Evolutionary conservation across 2,113 vertebrate genomes (phyloP), one percentile per base, ranked within the genome.

Genomic region (Scophthalmus maximus): DNA sequence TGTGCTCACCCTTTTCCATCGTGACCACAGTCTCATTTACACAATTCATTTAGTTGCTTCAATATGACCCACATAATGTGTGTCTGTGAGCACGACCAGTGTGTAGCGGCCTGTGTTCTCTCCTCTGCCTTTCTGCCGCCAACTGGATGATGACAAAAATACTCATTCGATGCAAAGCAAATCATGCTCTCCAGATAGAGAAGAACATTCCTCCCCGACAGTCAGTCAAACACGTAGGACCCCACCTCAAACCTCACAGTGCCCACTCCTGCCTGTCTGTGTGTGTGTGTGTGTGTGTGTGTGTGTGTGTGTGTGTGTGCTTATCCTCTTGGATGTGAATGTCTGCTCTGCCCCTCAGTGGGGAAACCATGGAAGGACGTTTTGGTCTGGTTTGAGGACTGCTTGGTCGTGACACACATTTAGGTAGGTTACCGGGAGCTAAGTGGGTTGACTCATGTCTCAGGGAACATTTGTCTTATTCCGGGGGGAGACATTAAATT

Each of bases 331-430:
- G 49, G 51, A 55, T 20, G 6, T 66, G 62, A 82, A 82, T 76
- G 75, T 68, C 75, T 18, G 76, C 84, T 73, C 91, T 92, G 92
- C 92, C 92, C 88, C 89, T 79, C 84, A 78, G 92, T 93, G 92
- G 92, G 79, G 78, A 88, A 90, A 81, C 50, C 34, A 36, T 46
- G 88, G 58, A 91, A 93, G 57, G 70, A 85, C 92, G 91, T 84
- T 89, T 89, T 92, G 91, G 29, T 93, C 91, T 83, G 74, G 64
- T 92, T 92, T 87, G 64, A 68, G 49, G 69, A 40, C 25, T 2
- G 26, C 57, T 79, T 57, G 65, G 85, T 82, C 67, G 58, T 91
- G 90, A 90, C 89, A 89, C 83, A 85, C 79, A 90, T 92, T 92
- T 85, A 81, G 87, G 73, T 84, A 76, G 86, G 82, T 85, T 90